These are phyloP conservation scores for Dexiosoma caninum DNA, from an alignment of 2,888 invertebrate species.

Conservation along the genomic window DNA sequence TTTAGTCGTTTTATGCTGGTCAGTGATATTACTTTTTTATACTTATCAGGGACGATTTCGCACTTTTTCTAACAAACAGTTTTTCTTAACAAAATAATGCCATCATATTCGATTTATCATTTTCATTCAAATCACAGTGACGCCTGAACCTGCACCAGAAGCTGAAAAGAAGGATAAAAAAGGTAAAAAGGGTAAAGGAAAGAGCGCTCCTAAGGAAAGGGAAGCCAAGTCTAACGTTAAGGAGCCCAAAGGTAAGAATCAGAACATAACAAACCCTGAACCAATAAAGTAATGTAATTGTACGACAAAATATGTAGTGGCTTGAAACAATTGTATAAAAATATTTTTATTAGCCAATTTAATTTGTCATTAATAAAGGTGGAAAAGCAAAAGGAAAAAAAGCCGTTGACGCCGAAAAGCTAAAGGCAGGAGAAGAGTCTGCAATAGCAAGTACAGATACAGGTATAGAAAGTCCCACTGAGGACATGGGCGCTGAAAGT, in stretches of 20 bases:
- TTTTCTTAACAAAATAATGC: too few relatives aligned
- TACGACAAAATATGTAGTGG: too few relatives aligned
- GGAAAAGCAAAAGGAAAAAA: background rate
- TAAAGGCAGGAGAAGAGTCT: slow-evolving; percentile 12
- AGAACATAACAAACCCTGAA: background rate
- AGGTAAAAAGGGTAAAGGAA: slow-evolving; percentile 68
- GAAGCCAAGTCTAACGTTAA: slow-evolving; percentile 60
- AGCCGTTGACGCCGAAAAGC: background rate
- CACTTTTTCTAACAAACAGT: too few relatives aligned
- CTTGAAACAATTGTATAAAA: background rate
- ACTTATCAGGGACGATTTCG: too few relatives aligned
- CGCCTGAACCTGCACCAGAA: slow-evolving; percentile 78
- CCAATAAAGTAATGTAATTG: too few relatives aligned
- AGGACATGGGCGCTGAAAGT: slow-evolving; percentile 69
- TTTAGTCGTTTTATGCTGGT: too few relatives aligned
- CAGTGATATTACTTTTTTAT: too few relatives aligned
- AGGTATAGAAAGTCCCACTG: slow-evolving; percentile 67
- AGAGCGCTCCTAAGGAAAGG: slow-evolving; percentile 71
- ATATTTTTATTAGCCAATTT: background rate
- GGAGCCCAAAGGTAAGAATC: slow-evolving; percentile 10
- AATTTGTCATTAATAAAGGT: background rate
- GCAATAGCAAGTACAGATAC: slow-evolving; percentile 39
- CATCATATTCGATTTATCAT: background rate
- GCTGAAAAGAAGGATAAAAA: slow-evolving; percentile 73
- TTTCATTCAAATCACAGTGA: slow-evolving; percentile 52